Evolutionary conservation across 2,113 vertebrate species (phyloP), one percentile per base, ranked within the genome.

Genomic region (Oncorhynchus tshawytscha): DNA sequence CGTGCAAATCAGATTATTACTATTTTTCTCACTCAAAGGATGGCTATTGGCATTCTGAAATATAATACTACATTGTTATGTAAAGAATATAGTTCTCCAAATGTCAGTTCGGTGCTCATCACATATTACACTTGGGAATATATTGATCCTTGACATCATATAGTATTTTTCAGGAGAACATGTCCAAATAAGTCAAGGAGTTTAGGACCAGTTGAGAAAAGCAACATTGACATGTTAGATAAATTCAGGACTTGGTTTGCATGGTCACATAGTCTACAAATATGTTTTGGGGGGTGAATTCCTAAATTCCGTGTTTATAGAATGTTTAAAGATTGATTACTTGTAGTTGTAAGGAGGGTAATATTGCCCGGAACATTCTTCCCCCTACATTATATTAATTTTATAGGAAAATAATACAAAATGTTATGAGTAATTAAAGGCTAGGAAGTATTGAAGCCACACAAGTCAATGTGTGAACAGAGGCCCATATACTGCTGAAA

Each of bases 1-100:
- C 78, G 82, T 85, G 83, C 83, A 82, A 85, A 85, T 78, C 73
- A 54, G 49, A 54, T 72, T 67, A 72, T 72, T 34, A 34, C 34
- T 49, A 70, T 62, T 59, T 39, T 45, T 67, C 48, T 72, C 20
- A 68, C n/a, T 71, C 31, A 18, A 27, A 22, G 34, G 39, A 69
- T 13, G 51, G 4, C 15, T 45, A 11, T 45, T 68, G 69, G 34
- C 11, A 31, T 65, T 77, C 45, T 24, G 12, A 48, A 20, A 49
- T 48, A 8, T 15, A 57, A 57, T 3, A 11, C 2, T 11, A 16
- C 54, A 5, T 20, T 57, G 13, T 20, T 57, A 20, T 57, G 13
- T 57, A 20, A 57, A 6, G 54, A 20, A 4, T 20, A 20, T 45
- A 22, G 34, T 3, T 39, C 65, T 9, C 13, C 24, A 12, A 31